Evolutionary conservation across 1,140 invertebrate genomes (phyloP), one percentile per base, ranked within the genome.

Genomic region (Caenorhabditis brenneri): DNA sequence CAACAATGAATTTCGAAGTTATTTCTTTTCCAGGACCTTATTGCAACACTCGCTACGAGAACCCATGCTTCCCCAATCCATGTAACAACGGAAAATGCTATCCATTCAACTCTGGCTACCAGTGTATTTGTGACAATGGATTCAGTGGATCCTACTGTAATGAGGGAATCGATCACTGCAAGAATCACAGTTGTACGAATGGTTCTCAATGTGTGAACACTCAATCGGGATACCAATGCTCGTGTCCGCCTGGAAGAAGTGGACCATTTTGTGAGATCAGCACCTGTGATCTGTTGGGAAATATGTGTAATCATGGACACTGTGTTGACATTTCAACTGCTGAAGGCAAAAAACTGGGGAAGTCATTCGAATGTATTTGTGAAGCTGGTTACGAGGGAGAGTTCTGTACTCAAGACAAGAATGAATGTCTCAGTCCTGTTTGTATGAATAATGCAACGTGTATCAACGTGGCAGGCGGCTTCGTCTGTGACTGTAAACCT

Each of bases 161-260:
- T 42, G 36, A 74, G 5, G 74, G 79, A 80, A 90, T 88, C 4
- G 83, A 88, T 55, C 84, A 88, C 31, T 88, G 87, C 22, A n/a
- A 10, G 16, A 24, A 58, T 15, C 6, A 84, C 60, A 33, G 85
- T 2, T 88, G 86, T 42, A 88, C 96, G 91, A 94, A 95, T 86
- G 95, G 94, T 51, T 95, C 95, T 0, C 95, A 96, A 0, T 99
- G 97, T 91, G 96, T 97, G 91, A 97, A 98, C 89, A 96, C 96
- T 0, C 95, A 97, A 86, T 96, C 98, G 89, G 94, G 95, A 81
- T 99, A 97, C 92, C 95, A 95, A 90, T 99, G 97, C 91, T 94
- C 95, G 85, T 99, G 97, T 92, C 96, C 96, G 10, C 93, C 94
- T 1, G 97, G 97, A 55, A 98, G 97, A 92, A 84, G 80, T 33